Conservation (phyloP, 2,113 vertebrate species). For the Catharus fuscescens region DNA sequence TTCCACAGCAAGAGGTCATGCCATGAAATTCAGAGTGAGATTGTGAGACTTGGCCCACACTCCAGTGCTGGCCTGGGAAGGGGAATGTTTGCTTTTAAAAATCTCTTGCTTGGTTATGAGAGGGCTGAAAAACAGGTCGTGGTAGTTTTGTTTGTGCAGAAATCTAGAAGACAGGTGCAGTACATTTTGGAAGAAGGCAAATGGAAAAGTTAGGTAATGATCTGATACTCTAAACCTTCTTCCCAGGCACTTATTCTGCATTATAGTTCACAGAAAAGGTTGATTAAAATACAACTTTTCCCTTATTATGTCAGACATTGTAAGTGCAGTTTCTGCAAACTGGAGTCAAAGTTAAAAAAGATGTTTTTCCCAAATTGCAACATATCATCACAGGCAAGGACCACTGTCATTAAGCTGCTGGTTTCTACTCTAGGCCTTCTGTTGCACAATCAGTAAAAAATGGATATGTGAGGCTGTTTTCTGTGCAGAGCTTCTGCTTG, state of each 20-base stretch:
- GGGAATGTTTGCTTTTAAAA: background rate
- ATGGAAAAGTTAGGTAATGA: background rate
- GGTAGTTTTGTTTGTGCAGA: background rate
- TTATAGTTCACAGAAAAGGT: background rate
- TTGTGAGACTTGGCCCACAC: background rate
- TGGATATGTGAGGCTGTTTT: background rate
- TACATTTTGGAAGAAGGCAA: background rate
- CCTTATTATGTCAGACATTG: background rate
- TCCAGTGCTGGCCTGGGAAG: background rate
- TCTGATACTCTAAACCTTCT: background rate
- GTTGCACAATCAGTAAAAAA: background rate
- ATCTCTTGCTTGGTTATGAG: background rate
- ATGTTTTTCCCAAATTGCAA: background rate
- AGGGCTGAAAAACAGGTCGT: background rate
- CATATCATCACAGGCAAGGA: background rate
- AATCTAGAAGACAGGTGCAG: background rate
- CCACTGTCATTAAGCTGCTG: background rate
- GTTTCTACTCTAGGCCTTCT: background rate
- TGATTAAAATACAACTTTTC: background rate
- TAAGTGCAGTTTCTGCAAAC: background rate
- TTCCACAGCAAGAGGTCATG: background rate
- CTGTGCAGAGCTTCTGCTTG: slow-evolving; percentile 24
- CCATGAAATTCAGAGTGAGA: background rate
- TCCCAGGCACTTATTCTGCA: background rate
- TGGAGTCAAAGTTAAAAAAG: background rate